A percentile compares a stretch with the other conserved stretches of the same genome.
These are phyloP conservation scores for Dryobates pubescens DNA, from an alignment of 2,797 vertebrate genomes.

Conservation along the genomic window DNA sequence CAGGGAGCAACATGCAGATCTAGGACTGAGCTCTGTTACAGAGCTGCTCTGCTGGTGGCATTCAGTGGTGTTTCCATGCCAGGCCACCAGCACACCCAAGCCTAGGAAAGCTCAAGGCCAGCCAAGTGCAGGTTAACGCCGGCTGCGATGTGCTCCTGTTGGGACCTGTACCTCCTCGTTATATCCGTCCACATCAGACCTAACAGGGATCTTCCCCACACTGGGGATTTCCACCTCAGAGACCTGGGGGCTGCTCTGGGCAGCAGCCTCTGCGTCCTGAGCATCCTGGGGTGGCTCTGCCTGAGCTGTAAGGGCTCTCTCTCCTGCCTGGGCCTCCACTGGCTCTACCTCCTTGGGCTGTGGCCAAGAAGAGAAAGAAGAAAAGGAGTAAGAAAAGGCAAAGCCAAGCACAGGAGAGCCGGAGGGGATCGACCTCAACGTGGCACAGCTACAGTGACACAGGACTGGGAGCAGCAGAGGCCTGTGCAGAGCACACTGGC, in stretches of 20 bases:
- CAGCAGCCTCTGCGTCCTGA: constrained; percentile 56
- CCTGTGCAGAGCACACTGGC: not conserved
- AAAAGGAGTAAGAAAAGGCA: constrained; percentile 30
- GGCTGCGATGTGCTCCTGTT: constrained; percentile 2
- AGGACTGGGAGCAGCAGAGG: not conserved
- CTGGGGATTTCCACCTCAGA: constrained; percentile 97
- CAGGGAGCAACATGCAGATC: not conserved
- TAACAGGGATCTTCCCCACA: constrained; percentile 94
- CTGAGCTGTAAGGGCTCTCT: constrained; percentile 67
- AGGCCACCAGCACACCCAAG: not conserved
- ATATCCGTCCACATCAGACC: constrained; percentile 93
- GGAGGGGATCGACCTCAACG: not conserved
- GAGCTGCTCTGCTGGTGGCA: not conserved
- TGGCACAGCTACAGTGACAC: not conserved
- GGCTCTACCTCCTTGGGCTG: constrained; percentile 72
- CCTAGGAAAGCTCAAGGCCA: not conserved
- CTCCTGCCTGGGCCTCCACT: constrained; percentile 55
- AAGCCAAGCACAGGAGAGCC: constrained; percentile 28
- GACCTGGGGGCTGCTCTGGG: constrained; percentile 82
- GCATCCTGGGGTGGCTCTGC: constrained; percentile 65
- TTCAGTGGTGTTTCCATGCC: rapidly evolving
- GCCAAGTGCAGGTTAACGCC: not conserved
- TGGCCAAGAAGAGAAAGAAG: constrained; percentile 25
- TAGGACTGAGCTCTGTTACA: rapidly evolving
- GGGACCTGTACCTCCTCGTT: constrained; percentile 91